Conservation (phyloP, 2,888 invertebrate genomes). For the Argynnis bischoffii region DNA sequence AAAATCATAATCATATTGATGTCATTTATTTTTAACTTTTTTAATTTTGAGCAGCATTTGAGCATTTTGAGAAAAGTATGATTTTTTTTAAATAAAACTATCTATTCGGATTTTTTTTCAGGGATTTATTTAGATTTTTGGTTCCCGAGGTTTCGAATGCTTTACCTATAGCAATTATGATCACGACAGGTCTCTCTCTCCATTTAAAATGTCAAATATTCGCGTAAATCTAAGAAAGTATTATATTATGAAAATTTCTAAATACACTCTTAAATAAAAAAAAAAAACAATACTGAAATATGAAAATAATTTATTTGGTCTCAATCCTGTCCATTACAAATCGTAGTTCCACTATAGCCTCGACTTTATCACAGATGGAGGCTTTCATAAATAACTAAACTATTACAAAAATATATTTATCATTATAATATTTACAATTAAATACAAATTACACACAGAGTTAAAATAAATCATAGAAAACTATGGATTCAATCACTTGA, state of each 20-base stretch:
- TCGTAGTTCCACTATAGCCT: conserved; percentile 43
- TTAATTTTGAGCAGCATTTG: no score
- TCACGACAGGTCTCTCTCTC: no score
- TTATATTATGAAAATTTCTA: background rate
- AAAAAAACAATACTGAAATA: conserved; percentile 38
- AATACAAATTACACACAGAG: conserved; percentile 50
- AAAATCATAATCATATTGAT: no score
- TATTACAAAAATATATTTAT: conserved; percentile 67
- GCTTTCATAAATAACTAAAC: conserved; percentile 32
- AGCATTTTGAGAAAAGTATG: no score
- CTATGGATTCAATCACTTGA: conserved; percentile 43
- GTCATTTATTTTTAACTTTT: no score
- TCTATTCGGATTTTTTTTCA: no score
- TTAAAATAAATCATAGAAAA: conserved; percentile 45
- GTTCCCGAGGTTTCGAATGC: no score
- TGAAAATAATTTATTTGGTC: conserved; percentile 70
- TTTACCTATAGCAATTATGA: no score
- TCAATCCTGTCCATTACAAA: conserved; percentile 53
- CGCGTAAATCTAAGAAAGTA: no score
- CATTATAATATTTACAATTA: conserved; percentile 58
- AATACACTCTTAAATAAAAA: background rate
- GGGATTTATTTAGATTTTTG: no score
- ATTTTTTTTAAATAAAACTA: no score
- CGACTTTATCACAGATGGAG: conserved; percentile 35
- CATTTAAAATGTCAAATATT: no score